These are phyloP conservation scores for Sorex fumeus DNA, from an alignment of 2,113 vertebrate genomes.

Conservation along the genomic window DNA sequence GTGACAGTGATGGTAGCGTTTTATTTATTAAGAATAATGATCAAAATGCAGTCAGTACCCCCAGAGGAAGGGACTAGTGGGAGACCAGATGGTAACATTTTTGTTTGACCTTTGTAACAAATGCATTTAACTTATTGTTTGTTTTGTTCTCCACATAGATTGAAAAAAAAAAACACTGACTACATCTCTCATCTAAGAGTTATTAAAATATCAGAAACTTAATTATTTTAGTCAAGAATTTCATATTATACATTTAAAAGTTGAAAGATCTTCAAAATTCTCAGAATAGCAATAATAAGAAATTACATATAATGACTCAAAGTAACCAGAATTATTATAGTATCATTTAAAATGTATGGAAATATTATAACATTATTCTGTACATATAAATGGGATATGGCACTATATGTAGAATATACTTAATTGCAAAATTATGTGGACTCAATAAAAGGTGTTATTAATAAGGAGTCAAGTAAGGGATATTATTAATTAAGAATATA, in stretches of 20 bases:
- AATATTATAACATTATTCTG: neutral
- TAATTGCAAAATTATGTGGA: neutral
- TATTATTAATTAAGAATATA: slow-evolving; percentile 8
- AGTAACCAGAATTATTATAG: neutral
- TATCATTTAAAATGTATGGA: neutral
- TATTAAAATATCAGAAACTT: neutral
- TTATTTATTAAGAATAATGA: neutral
- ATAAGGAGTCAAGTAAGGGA: neutral
- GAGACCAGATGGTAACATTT: too few relatives aligned
- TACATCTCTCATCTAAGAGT: neutral
- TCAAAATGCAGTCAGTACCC: neutral
- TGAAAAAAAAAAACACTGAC: neutral
- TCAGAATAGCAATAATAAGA: neutral
- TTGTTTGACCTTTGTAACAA: neutral
- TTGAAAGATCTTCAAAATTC: neutral
- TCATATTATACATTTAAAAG: neutral
- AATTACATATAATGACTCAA: neutral
- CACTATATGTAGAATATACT: neutral
- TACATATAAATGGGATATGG: neutral
- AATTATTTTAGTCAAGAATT: neutral
- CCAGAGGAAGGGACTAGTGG: too few relatives aligned
- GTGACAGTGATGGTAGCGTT: neutral
- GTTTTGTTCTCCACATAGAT: neutral
- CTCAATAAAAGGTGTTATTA: neutral
- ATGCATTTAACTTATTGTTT: neutral